Percentiles rank a stretch among this genome's conserved stretches.
Evolutionary conservation across 1,140 invertebrate genomes (phyloP).

Genomic region (Elysia chlorotica): DNA sequence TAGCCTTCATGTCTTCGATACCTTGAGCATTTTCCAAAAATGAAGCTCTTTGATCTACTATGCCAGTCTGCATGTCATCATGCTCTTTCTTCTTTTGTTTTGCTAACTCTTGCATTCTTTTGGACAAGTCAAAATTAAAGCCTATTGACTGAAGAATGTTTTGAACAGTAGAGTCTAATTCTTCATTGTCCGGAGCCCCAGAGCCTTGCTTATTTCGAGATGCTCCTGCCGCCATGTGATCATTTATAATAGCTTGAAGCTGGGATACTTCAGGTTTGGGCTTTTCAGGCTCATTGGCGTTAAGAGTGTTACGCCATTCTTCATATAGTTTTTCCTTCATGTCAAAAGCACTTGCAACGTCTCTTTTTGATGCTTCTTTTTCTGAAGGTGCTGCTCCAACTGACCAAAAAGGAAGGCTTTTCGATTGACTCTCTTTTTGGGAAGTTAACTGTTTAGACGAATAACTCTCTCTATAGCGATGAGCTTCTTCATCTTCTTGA

Average conservation of each 20-base stretch:
- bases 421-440: background rate
- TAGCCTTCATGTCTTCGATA: too few relatives aligned
- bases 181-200: slow-evolving; percentile 30
- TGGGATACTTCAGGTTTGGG: too few relatives aligned
- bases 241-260: too few relatives aligned
- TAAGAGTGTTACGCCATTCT: too few relatives aligned
- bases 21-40: slow-evolving; percentile 51
- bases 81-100: slow-evolving; percentile 38
- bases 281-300: too few relatives aligned
- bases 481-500: slow-evolving; percentile 55
- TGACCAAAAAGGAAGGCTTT: slow-evolving; percentile 9
- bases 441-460: background rate
- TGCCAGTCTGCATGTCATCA: slow-evolving; percentile 28
- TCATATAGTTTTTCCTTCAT: slow-evolving; percentile 30
- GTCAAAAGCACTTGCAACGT: slow-evolving; percentile 10
- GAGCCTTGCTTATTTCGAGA: too few relatives aligned
- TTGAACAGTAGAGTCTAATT: slow-evolving; percentile 56
- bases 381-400: background rate
- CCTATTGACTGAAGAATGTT: slow-evolving; percentile 60
- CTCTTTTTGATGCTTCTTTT: background rate
- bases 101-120: slow-evolving; percentile 59
- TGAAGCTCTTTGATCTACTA: slow-evolving; percentile 50
- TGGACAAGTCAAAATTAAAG: slow-evolving; percentile 61
- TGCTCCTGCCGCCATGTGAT: too few relatives aligned
- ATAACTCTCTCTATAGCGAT: slow-evolving; percentile 46